Base-by-base conservation (phyloP, 2,113 vertebrate genomes). In the Benthochromis sp. region DNA sequence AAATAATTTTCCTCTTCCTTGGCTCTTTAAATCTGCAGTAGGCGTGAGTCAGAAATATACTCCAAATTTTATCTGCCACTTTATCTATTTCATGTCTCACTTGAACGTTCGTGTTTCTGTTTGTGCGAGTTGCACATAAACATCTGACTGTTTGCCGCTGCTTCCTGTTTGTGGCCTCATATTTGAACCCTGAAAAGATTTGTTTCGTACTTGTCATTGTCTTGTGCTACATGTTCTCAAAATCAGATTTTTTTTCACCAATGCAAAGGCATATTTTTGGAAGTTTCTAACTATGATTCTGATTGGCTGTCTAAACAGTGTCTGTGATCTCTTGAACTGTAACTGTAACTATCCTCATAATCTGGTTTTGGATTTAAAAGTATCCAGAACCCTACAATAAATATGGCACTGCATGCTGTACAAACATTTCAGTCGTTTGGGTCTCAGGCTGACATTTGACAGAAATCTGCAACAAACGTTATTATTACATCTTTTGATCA, bases 21-120 rank as follows among this genome's bases (percentile, higher is more conserved):
- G 82, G 45, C 69, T 87, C 83, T 87, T 76, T 89, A 54, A 81
- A 86, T 81, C 38, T 84, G 54, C 76, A 82, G 63, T 59, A 76
- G 27, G 59, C 24, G 66, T 76, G 40, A 89, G 52, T 84, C 17
- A 73, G 34, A 40, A 24, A 55, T 43, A 13, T 19, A 14, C 61
- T 57, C 40, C 19, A 86, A 36, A 63, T 55, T 50, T 52, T 38
- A 40, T 81, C 34, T 21, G 14, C 57, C 4, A 53, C 80, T 5
- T 47, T 29, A 84, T 78, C 34, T 16, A 3, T 82, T 24, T 78
- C 19, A 12, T 43, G 69, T 53, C 71, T 8, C 4, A 3, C 11
- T 21, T 82, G 21, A 82, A 2, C 59, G 1, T 21, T 27, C 36
- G 43, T 27, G 34, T 29, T 45, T 27, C 34, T 11, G 8, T 6